Evolutionary conservation across 2,113 vertebrate genomes (phyloP).

Genomic region (Chionodraco myersi): DNA sequence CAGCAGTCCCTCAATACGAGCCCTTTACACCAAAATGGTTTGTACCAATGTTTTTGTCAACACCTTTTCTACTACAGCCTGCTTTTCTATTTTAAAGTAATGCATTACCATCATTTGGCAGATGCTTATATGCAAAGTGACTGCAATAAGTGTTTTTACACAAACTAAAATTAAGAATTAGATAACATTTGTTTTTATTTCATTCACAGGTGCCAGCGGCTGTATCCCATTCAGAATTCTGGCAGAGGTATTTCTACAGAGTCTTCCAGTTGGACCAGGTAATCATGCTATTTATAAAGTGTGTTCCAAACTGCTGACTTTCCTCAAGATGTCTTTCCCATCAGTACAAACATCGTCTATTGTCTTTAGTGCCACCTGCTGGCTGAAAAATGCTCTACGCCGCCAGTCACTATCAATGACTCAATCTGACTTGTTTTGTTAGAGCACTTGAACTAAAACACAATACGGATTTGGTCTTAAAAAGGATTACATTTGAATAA

Average conservation of each 20-base stretch:
- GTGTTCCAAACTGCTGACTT: neutral
- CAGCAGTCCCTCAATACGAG: constrained; percentile 92
- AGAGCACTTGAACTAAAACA: no score
- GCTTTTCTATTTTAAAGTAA: neutral
- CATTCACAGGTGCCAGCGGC: constrained; percentile 91
- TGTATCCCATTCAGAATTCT: constrained; percentile 95
- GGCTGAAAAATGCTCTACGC: constrained; percentile 1
- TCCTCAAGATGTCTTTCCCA: neutral
- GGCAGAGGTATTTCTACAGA: constrained; percentile 99
- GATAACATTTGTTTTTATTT: neutral
- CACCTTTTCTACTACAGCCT: neutral
- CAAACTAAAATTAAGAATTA: neutral
- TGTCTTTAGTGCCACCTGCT: constrained; percentile 64
- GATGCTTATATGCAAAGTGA: neutral
- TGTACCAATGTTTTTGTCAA: neutral
- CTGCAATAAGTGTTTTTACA: neutral
- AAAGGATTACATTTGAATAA: no score
- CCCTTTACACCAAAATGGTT: constrained; percentile 98
- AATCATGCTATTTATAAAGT: neutral
- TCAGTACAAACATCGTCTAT: neutral
- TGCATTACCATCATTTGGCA: neutral
- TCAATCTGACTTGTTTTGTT: neutral
- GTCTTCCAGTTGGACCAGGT: constrained; percentile 96
- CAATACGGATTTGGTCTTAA: no score
- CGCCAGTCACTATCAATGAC: neutral